Evolutionary conservation across 2,113 vertebrate genomes (phyloP).

Genomic region (Meriones unguiculatus): DNA sequence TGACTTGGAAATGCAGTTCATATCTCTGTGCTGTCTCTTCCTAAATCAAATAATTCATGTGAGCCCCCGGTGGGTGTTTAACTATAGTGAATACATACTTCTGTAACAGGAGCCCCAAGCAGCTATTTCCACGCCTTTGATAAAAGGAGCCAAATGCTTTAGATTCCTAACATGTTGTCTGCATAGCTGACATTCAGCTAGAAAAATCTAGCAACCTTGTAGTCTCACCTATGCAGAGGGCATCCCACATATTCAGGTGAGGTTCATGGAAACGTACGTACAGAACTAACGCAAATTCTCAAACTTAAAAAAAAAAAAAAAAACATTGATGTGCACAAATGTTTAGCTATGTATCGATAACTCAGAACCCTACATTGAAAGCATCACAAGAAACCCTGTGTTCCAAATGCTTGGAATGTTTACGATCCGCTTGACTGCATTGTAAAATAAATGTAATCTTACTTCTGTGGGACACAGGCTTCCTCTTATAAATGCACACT

Average conservation of each 20-base stretch:
- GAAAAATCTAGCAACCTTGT: background rate
- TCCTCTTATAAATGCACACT: background rate
- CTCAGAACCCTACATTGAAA: background rate
- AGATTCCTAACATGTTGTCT: constrained; percentile 16
- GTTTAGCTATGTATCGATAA: background rate
- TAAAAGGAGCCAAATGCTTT: constrained; percentile 48
- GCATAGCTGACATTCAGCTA: background rate
- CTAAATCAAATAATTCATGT: background rate
- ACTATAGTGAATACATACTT: background rate
- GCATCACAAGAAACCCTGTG: background rate
- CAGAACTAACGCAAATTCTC: background rate
- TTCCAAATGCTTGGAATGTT: constrained; percentile 25
- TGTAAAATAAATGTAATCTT: background rate
- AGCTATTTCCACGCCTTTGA: constrained; percentile 23
- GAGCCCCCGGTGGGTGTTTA: background rate
- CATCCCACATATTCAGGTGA: background rate
- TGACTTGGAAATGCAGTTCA: background rate
- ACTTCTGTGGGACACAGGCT: background rate
- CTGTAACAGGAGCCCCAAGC: constrained; percentile 19
- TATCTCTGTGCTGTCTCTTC: background rate
- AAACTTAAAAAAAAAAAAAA: background rate
- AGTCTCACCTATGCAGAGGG: background rate
- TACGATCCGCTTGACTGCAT: background rate
- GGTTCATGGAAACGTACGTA: background rate
- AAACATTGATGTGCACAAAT: background rate